A percentile compares a stretch with the other conserved stretches of the same genome.
Conservation (phyloP, 2,797 vertebrate genomes). For the Oceanodroma leucorhoa region DNA sequence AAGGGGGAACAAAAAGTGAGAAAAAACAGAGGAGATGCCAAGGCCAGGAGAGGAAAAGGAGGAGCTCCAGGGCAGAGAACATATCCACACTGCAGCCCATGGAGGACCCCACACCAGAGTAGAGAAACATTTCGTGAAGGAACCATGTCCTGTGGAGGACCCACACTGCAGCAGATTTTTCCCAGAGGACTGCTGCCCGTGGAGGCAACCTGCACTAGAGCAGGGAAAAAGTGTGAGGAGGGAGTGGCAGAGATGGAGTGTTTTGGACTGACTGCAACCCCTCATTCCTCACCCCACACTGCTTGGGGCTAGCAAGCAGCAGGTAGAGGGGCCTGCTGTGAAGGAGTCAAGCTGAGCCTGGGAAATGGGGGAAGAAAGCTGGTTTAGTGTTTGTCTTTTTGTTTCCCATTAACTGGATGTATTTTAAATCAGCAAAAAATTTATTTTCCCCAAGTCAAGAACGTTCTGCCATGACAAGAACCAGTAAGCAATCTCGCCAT, state of each 20-base stretch:
- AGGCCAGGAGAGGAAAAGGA: neutral
- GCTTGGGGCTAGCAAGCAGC: neutral
- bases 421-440: neutral
- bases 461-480: neutral
- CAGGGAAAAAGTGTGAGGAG: neutral
- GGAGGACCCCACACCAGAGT: neutral
- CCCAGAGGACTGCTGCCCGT: neutral
- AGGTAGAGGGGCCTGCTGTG: neutral
- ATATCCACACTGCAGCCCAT: neutral
- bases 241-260: neutral
- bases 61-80: neutral
- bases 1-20: neutral
- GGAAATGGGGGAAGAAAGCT: neutral
- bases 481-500: neutral
- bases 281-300: neutral
- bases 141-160: accelerated
- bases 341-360: neutral
- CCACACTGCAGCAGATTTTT: neutral
- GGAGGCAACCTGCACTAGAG: accelerated
- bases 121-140: neutral
- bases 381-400: neutral
- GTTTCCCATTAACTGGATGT: neutral
- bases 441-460: neutral
- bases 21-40: neutral
- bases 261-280: neutral